Evolutionary conservation across 2,797 vertebrate genomes (phyloP).

Genomic region (Trematomus bernacchii): DNA sequence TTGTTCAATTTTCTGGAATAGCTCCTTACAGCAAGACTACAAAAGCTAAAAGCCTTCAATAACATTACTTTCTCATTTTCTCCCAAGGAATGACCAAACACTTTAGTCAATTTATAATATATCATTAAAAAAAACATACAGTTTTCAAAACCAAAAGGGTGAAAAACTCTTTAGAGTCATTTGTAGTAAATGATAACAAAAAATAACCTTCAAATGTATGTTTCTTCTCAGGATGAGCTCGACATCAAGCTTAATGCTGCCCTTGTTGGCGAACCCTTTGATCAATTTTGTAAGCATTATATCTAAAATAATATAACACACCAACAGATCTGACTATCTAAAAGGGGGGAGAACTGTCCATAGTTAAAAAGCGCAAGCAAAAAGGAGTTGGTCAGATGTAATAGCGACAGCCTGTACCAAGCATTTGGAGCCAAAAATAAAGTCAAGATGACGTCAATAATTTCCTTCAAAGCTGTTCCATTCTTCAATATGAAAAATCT

Average conservation of each 20-base stretch:
- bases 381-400: constrained; percentile 44
- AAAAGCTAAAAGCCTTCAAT: background rate
- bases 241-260: background rate
- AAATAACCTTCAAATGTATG: background rate
- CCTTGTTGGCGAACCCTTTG: background rate
- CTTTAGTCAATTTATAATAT: background rate
- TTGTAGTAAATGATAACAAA: background rate
- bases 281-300: background rate
- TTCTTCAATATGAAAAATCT: constrained; percentile 18
- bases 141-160: background rate
- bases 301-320: background rate
- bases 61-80: background rate
- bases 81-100: background rate
- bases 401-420: constrained; percentile 33
- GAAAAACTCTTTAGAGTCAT: background rate
- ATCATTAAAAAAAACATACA: background rate
- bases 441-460: constrained; percentile 37
- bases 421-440: constrained; percentile 39
- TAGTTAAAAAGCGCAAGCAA: constrained; percentile 14
- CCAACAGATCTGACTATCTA: background rate
- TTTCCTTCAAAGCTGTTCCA: constrained; percentile 36
- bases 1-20: background rate
- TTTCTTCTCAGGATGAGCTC: background rate
- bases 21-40: too few species aligned
- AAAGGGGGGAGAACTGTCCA: background rate